Evolutionary conservation across 2,113 vertebrate species (phyloP).

Genomic region (Dicrurus megarhynchus): DNA sequence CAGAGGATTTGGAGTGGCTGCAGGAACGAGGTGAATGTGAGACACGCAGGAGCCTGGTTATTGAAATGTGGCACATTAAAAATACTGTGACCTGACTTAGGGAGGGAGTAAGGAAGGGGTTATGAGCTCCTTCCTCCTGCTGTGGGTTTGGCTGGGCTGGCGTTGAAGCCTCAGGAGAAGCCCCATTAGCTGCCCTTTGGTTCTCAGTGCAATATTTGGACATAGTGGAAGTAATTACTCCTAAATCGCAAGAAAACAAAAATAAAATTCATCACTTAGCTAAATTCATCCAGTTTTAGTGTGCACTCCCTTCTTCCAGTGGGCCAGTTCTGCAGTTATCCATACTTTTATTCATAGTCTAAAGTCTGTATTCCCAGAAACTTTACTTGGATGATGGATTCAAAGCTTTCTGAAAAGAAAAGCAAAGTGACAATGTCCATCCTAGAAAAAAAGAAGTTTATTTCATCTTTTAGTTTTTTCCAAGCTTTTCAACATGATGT

Average conservation of each 20-base stretch:
- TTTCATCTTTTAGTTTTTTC: neutral
- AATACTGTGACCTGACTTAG: neutral
- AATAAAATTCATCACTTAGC: neutral
- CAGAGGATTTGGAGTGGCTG: neutral
- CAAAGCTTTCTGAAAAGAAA: neutral
- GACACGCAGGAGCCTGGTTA: neutral
- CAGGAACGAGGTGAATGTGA: neutral
- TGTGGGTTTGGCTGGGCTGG: neutral
- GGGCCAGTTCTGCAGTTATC: neutral
- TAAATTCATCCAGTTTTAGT: neutral
- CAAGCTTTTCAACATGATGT: neutral
- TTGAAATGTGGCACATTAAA: neutral
- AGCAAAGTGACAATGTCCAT: neutral
- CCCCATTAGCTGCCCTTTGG: no score
- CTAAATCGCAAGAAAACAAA: neutral
- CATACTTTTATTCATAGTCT: fast-evolving
- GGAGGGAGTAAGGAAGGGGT: neutral
- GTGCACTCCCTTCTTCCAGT: neutral
- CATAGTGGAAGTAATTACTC: neutral
- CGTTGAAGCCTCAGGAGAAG: neutral
- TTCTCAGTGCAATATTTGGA: neutral
- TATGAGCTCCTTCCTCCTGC: neutral
- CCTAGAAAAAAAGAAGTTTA: neutral
- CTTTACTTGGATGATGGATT: neutral
- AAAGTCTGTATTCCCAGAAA: neutral